phyloP scores from a whole-genome alignment of 2,888 invertebrate genomes.

The Caenorhabditis zanzibari region DNA sequence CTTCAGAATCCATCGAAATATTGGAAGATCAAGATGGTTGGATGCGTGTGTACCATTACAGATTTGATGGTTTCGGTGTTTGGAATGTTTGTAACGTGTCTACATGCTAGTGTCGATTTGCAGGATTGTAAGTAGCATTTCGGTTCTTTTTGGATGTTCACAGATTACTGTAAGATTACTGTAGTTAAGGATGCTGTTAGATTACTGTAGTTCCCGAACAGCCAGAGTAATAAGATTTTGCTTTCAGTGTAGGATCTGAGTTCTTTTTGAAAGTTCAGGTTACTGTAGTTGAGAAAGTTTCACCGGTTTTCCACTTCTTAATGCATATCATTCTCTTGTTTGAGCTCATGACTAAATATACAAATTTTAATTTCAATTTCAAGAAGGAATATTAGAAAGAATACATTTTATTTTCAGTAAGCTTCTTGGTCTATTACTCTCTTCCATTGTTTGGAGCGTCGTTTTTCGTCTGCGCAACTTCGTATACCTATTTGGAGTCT shows the following conservation, averaged over 20 bases:
- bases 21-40: constrained; percentile 27
- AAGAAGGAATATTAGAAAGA: too few relatives aligned
- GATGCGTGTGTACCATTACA: constrained; percentile 31
- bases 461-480: constrained; percentile 27
- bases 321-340: too few relatives aligned
- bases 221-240: too few relatives aligned
- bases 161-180: too few relatives aligned
- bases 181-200: not conserved
- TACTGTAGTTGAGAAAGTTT: too few relatives aligned
- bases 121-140: constrained; percentile 47
- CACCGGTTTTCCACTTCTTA: too few relatives aligned
- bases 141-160: not conserved
- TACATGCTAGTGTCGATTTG: constrained; percentile 47
- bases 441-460: constrained; percentile 48
- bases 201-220: too few relatives aligned
- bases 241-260: too few relatives aligned
- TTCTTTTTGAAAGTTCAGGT: too few relatives aligned
- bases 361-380: too few relatives aligned
- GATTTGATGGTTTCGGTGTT: constrained; percentile 39
- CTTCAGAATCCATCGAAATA: constrained; percentile 35
- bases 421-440: constrained; percentile 54
- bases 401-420: constrained; percentile 64
- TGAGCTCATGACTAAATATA: too few relatives aligned
- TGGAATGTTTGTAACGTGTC: constrained; percentile 49
- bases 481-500: constrained; percentile 46